These are phyloP conservation scores for Morone chrysops DNA, from an alignment of 2,113 vertebrate species.

Conservation along the genomic window DNA sequence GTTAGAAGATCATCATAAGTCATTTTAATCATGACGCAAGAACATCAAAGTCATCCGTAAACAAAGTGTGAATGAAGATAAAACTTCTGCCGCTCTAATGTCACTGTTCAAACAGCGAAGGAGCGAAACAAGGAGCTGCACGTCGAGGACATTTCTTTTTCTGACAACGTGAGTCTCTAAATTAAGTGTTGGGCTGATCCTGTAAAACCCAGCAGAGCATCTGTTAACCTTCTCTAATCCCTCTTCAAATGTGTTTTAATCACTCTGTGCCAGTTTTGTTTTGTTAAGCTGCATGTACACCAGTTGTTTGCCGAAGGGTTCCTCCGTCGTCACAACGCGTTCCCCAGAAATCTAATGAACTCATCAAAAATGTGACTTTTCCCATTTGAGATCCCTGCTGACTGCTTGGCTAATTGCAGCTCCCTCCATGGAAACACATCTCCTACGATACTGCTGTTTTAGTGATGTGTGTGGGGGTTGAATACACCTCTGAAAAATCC, in stretches of 20 bases:
- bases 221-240: constrained; percentile 42
- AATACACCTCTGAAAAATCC: no score
- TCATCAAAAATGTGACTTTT: constrained; percentile 32
- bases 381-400: neutral
- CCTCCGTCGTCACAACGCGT: neutral
- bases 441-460: neutral
- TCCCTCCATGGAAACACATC: constrained; percentile 1
- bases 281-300: neutral
- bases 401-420: constrained; percentile 46
- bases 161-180: neutral
- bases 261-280: constrained; percentile 10
- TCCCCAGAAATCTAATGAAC: constrained; percentile 39
- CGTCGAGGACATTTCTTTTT: neutral
- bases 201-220: constrained; percentile 9
- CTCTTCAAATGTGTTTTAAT: constrained; percentile 11
- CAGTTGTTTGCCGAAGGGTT: neutral
- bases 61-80: neutral
- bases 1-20: constrained; percentile 5
- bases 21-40: neutral
- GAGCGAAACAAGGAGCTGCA: neutral
- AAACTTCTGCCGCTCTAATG: no score
- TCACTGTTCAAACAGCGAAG: neutral
- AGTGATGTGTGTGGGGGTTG: no score
- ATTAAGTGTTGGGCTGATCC: constrained; percentile 15
- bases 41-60: constrained; percentile 6